A percentile compares a stretch with the other conserved stretches of the same genome.
These are phyloP conservation scores for Yponomeuta malinellus DNA, from an alignment of 2,888 invertebrate species.

Conservation along the genomic window DNA sequence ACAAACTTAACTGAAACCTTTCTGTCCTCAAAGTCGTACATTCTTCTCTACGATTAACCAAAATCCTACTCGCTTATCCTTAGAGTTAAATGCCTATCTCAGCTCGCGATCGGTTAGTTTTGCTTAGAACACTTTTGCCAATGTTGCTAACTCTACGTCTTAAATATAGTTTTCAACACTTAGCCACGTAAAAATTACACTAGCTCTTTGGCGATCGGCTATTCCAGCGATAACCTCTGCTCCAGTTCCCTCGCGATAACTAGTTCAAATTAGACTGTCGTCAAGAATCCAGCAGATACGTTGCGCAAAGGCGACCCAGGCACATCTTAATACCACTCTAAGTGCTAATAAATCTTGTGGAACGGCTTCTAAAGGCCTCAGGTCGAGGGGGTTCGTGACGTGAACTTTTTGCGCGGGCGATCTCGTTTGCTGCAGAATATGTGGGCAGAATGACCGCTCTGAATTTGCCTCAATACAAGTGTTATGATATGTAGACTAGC, in stretches of 20 bases:
- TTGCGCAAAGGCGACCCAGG: not conserved
- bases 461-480: not conserved
- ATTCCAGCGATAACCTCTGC: not conserved
- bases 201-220: not conserved
- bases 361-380: not conserved
- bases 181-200: not conserved
- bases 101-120: too few relatives aligned
- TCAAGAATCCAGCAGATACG: not conserved
- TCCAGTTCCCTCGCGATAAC: not conserved
- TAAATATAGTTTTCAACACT: too few relatives aligned
- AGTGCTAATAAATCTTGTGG: not conserved
- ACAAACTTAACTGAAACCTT: too few relatives aligned
- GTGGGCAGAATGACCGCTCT: not conserved
- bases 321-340: not conserved
- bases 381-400: not conserved
- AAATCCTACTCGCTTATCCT: too few relatives aligned
- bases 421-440: not conserved
- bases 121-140: too few relatives aligned
- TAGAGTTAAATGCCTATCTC: too few relatives aligned
- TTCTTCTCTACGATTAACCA: too few relatives aligned
- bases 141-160: too few relatives aligned
- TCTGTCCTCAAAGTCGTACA: too few relatives aligned
- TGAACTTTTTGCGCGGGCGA: not conserved
- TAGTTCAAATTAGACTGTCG: not conserved
- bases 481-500: not conserved